Evolutionary conservation across 2,113 vertebrate species (phyloP), one percentile per base, ranked within the genome.

Genomic region (Xenopus borealis): DNA sequence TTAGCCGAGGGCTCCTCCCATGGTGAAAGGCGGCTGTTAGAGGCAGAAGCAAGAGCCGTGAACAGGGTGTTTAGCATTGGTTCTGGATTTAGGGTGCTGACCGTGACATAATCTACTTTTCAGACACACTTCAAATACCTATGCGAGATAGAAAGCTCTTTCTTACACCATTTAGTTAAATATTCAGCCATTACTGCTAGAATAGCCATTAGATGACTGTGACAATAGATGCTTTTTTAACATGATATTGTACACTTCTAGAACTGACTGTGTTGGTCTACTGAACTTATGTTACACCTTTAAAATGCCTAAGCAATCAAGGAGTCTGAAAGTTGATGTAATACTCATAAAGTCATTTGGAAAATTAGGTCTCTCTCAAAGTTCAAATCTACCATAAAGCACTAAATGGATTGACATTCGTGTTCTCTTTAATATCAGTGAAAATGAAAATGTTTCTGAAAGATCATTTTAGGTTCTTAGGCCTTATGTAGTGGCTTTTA

Each of bases 251-350:
- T 66, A 63, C 57, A 58, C 69, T 76, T 55, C 44, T 23, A 69
- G 66, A 76, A 76, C 69, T 76, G 73, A 76, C 73, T 69, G 73
- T 47, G 69, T 76, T 69, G 66, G 73, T 66, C 73, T 76, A 67
- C 66, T 76, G 66, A 76, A 76, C 73, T 61, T 62, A 13, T 27
- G 58, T 47, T 76, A 62, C 30, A 58, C 23, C 58, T 69, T 63
- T 62, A 76, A 76, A 76, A 69, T 76, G 73, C 69, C 73, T 69
- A 44, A 69, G 73, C 66, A 76, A 76, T 76, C 73, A 76, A 69
- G 66, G 73, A 62, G 73, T 69, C 52, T 69, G 66, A 69, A 62
- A 63, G 45, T 76, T 76, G 73, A 76, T 44, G 47, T 30, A 76
- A 69, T 14, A 7, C 66, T 76, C 58, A 76, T 76, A 69, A 62